A percentile compares a stretch with the other conserved stretches of the same genome.
phyloP scores from a whole-genome alignment of 2,113 vertebrate genomes.

The Orthonyx spaldingii region DNA sequence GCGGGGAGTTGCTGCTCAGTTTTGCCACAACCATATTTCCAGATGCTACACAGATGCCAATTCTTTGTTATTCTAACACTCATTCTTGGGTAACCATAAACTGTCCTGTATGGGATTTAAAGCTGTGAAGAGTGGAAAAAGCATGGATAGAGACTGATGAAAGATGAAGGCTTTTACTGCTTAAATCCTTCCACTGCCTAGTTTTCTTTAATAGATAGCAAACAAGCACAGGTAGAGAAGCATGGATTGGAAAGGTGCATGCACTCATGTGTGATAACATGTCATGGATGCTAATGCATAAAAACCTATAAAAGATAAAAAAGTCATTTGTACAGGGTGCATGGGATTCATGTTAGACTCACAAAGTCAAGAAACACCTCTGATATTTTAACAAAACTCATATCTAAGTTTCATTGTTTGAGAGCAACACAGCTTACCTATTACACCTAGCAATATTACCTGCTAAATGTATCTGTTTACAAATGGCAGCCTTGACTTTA shows the following conservation, averaged over 20 bases:
- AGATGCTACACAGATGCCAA: neutral
- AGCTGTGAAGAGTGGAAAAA: neutral
- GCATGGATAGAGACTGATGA: neutral
- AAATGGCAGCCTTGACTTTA: neutral
- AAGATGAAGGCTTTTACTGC: neutral
- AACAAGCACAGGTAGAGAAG: neutral
- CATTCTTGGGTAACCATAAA: neutral
- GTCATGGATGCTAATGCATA: neutral
- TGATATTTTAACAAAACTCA: neutral
- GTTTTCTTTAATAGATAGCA: neutral
- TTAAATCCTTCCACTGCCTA: neutral
- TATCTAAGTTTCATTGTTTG: neutral
- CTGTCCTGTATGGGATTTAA: neutral
- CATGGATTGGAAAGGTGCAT: rapidly evolving
- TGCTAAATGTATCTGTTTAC: neutral
- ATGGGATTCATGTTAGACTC: neutral
- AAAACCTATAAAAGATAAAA: neutral
- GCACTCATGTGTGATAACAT: rapidly evolving
- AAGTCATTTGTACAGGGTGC: neutral
- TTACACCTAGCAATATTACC: neutral
- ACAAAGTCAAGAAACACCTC: neutral
- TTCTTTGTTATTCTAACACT: neutral
- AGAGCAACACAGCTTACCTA: neutral
- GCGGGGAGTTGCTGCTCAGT: neutral
- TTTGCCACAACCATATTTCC: neutral